Evolutionary conservation across 2,797 vertebrate species (phyloP).

Genomic region (Helostoma temminkii): DNA sequence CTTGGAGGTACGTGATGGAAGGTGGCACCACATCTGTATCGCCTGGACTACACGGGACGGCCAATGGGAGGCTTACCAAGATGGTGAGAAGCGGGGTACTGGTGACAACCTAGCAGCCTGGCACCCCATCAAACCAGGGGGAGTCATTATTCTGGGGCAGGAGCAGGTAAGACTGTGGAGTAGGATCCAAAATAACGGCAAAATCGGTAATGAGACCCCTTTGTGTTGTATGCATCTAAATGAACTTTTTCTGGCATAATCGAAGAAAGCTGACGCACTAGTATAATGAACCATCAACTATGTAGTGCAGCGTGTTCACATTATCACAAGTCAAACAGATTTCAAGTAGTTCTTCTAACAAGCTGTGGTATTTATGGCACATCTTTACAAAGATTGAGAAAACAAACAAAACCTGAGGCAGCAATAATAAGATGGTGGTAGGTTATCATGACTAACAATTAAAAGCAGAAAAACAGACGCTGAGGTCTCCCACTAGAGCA

Average conservation of each 20-base stretch:
- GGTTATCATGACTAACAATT: constrained; percentile 27
- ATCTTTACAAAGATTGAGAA: no score
- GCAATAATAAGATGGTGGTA: constrained; percentile 20
- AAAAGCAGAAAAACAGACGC: constrained; percentile 6
- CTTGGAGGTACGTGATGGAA: constrained; percentile 92
- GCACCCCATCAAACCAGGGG: constrained; percentile 98
- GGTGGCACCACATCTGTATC: constrained; percentile 97
- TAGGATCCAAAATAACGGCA: no score
- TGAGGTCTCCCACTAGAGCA: neutral
- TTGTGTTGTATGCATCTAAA: neutral
- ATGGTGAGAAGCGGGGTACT: constrained; percentile 90
- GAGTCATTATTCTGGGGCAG: constrained; percentile 96
- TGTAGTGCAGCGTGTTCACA: neutral
- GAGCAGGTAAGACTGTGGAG: constrained; percentile 88
- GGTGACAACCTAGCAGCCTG: constrained; percentile 97
- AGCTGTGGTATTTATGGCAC: constrained; percentile 17
- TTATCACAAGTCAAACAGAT: constrained; percentile 25
- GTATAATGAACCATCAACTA: neutral
- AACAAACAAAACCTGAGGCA: no score
- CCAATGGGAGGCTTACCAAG: constrained; percentile 97
- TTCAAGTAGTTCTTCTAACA: constrained; percentile 35
- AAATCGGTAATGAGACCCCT: neutral
- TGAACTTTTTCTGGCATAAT: neutral
- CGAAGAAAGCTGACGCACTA: neutral
- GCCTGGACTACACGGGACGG: constrained; percentile 97